These are phyloP conservation scores for Phoebastria nigripes DNA, from an alignment of 2,797 vertebrate species.

Conservation along the genomic window DNA sequence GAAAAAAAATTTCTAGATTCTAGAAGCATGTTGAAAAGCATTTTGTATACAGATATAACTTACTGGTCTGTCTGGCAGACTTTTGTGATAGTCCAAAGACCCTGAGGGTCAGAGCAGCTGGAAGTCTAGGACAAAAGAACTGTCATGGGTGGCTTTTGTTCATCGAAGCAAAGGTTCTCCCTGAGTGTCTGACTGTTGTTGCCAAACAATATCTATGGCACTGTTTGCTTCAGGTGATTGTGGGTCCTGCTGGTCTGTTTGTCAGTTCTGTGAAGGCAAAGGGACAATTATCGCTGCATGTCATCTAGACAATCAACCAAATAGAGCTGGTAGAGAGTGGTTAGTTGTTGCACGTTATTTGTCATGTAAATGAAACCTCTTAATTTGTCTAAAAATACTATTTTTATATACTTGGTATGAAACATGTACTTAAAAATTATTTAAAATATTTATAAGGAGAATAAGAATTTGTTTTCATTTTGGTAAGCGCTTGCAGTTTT, in stretches of 20 bases:
- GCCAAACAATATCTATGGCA: conserved; percentile 69
- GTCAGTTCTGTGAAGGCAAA: conserved; percentile 67
- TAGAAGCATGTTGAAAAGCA: conserved; percentile 65
- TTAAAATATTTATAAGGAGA: conserved; percentile 80
- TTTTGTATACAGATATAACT: conserved; percentile 66
- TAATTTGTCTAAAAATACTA: conserved; percentile 81
- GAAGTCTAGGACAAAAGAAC: conserved; percentile 68
- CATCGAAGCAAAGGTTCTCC: conserved; percentile 64
- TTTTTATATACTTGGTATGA: conserved; percentile 84
- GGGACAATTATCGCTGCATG: conserved; percentile 80
- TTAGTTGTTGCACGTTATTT: conserved; percentile 79
- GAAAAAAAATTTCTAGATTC: conserved; percentile 58
- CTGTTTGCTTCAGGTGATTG: conserved; percentile 65
- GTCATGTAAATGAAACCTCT: conserved; percentile 81
- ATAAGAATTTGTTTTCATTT: conserved; percentile 73
- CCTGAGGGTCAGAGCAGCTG: conserved; percentile 74
- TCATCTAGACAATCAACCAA: conserved; percentile 82
- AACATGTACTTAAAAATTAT: conserved; percentile 76
- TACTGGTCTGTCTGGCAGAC: conserved; percentile 70
- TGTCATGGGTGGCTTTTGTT: conserved; percentile 67
- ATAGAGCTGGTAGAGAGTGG: conserved; percentile 77
- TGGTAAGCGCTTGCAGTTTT: conserved; percentile 77
- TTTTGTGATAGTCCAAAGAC: conserved; percentile 66
- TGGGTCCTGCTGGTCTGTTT: conserved; percentile 76
- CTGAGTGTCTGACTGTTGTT: conserved; percentile 70